These are phyloP conservation scores for Eriosoma lanigerum DNA, from an alignment of 1,140 invertebrate species.

Conservation along the genomic window DNA sequence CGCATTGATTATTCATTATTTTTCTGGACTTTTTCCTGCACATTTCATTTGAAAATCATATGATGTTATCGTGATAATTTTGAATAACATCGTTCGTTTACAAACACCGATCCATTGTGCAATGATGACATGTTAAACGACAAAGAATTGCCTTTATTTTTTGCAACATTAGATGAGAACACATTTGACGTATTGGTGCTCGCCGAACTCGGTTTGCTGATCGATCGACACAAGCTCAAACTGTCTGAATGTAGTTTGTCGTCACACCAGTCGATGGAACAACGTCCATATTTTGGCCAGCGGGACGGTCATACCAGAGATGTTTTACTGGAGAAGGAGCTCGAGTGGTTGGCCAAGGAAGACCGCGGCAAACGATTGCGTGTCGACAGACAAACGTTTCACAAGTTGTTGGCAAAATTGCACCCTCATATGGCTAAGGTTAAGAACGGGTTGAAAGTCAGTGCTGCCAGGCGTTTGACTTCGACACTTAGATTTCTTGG, in stretches of 20 bases:
- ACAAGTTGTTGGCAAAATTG: conserved; percentile 33
- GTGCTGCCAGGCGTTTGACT: conserved; percentile 57
- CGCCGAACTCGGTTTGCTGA: neutral
- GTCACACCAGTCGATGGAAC: conserved; percentile 46
- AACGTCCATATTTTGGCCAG: conserved; percentile 33
- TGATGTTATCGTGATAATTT: neutral
- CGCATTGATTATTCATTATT: neutral
- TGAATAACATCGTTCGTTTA: neutral
- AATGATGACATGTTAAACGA: conserved; percentile 40
- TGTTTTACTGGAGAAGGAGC: conserved; percentile 35
- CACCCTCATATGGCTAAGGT: conserved; percentile 23
- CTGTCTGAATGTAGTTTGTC: conserved; percentile 36
- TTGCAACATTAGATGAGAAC: neutral
- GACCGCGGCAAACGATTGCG: conserved; percentile 33
- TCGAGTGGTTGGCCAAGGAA: conserved; percentile 38
- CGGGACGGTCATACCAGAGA: conserved; percentile 45
- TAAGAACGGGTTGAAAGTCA: conserved; percentile 55
- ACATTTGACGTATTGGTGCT: neutral
- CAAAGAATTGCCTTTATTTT: neutral
- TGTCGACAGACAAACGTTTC: conserved; percentile 39
- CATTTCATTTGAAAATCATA: neutral
- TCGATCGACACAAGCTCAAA: neutral
- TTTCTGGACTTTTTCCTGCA: neutral
- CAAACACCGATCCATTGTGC: neutral
- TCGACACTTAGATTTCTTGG: conserved; percentile 58